phyloP scores from a whole-genome alignment of 2,797 vertebrate genomes.

The Crypturellus tataupa region DNA sequence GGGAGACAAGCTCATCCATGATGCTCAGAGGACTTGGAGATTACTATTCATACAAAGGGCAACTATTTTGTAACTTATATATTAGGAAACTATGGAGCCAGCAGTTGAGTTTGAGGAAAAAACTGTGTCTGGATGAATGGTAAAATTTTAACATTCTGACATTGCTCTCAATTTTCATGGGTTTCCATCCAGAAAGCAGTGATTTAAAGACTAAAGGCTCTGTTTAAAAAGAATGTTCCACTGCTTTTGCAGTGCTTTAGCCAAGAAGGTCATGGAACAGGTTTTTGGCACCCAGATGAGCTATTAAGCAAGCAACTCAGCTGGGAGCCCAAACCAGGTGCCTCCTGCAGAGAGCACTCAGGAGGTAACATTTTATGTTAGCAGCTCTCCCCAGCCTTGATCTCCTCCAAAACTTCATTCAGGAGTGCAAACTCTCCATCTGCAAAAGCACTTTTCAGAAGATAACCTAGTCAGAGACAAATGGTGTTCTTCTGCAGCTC shows the following conservation, averaged over 20 bases:
- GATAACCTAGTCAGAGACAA: not conserved
- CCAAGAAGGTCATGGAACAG: constrained; percentile 63
- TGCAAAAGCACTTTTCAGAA: not conserved
- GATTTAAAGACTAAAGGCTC: constrained; percentile 60
- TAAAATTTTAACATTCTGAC: constrained; percentile 34
- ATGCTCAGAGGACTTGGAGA: constrained; percentile 46
- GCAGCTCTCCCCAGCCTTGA: not conserved
- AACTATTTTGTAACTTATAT: not conserved
- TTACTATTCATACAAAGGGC: constrained; percentile 29
- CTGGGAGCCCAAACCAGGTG: constrained; percentile 58
- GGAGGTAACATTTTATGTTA: constrained; percentile 20
- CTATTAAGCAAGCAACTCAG: constrained; percentile 57
- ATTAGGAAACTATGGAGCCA: constrained; percentile 35
- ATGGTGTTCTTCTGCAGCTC: not conserved
- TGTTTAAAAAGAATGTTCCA: constrained; percentile 64
- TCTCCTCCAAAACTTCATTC: not conserved
- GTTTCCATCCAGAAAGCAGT: constrained; percentile 50
- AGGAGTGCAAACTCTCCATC: not conserved
- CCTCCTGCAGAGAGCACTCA: constrained; percentile 57
- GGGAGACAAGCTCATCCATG: constrained; percentile 46
- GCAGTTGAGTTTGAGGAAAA: not conserved
- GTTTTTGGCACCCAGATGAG: constrained; percentile 58
- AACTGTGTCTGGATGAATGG: constrained; percentile 19
- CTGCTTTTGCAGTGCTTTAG: constrained; percentile 46
- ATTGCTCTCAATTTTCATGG: constrained; percentile 36